Evolutionary conservation across 1,140 invertebrate genomes (phyloP).

Genomic region (Melipona quadrifasciata): DNA sequence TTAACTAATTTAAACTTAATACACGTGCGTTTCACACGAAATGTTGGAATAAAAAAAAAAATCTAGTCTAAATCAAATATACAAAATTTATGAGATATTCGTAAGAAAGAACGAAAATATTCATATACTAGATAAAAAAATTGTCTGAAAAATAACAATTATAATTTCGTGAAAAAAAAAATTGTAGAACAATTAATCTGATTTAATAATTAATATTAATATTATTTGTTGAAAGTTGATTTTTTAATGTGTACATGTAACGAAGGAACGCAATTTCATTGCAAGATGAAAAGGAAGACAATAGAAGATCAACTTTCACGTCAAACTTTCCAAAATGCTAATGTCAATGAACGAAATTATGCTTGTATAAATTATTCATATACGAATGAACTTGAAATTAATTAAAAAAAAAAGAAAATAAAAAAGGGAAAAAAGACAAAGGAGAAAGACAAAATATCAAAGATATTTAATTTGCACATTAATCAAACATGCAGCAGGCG

Average conservation of each 20-base stretch:
- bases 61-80: no score
- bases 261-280: neutral
- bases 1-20: no score
- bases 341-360: slow-evolving; percentile 16
- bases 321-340: slow-evolving; percentile 14
- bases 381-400: neutral
- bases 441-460: no score
- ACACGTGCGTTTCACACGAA: no score
- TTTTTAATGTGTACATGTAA: neutral
- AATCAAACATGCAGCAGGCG: slow-evolving; percentile 19
- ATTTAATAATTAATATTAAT: no score
- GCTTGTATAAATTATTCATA: neutral
- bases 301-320: neutral
- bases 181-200: no score
- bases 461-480: neutral
- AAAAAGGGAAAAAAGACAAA: accelerated
- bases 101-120: no score
- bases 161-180: no score
- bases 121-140: no score
- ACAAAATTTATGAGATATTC: no score
- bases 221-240: neutral
- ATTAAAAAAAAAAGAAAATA: neutral
- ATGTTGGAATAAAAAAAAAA: no score
- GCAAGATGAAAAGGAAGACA: neutral
- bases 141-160: no score